Evolutionary conservation across 2,797 vertebrate species (phyloP).

Genomic region (Enteromius mattozi): DNA sequence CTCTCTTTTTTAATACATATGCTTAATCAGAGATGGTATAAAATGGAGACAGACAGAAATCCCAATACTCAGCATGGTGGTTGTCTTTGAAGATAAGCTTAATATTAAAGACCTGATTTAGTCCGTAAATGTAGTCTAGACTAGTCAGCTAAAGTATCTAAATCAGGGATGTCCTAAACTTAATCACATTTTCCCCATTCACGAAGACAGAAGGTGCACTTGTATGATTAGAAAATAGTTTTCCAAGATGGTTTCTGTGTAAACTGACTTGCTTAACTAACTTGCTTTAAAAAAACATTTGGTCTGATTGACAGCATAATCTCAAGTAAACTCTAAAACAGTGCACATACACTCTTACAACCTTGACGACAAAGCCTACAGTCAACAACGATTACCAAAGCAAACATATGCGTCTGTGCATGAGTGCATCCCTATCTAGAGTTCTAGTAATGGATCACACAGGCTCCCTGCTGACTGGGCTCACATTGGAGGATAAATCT

Average conservation of each 20-base stretch:
- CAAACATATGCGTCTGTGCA: slow-evolving; percentile 26
- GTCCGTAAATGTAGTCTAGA: background rate
- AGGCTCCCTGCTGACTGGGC: slow-evolving; percentile 49
- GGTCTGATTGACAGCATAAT: slow-evolving; percentile 25
- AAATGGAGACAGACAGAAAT: background rate
- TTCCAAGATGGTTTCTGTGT: background rate
- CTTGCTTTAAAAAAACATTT: slow-evolving; percentile 16
- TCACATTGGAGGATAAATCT: slow-evolving; percentile 67
- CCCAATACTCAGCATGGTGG: background rate
- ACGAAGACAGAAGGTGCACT: background rate
- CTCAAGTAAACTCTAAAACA: slow-evolving; percentile 7
- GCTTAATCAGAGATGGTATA: slow-evolving; percentile 1
- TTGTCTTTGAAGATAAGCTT: background rate
- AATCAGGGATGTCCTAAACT: background rate
- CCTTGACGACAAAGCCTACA: slow-evolving; percentile 16
- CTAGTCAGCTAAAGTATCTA: background rate
- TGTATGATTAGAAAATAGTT: background rate
- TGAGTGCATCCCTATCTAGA: slow-evolving; percentile 36
- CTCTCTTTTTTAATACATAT: background rate
- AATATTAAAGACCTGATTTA: background rate
- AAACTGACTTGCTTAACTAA: background rate
- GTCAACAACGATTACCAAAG: slow-evolving; percentile 18
- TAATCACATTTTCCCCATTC: background rate
- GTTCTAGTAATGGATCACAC: slow-evolving; percentile 47
- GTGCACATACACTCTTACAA: slow-evolving; percentile 1